Conservation (phyloP, 2,113 vertebrate genomes). For the Charina bottae region DNA sequence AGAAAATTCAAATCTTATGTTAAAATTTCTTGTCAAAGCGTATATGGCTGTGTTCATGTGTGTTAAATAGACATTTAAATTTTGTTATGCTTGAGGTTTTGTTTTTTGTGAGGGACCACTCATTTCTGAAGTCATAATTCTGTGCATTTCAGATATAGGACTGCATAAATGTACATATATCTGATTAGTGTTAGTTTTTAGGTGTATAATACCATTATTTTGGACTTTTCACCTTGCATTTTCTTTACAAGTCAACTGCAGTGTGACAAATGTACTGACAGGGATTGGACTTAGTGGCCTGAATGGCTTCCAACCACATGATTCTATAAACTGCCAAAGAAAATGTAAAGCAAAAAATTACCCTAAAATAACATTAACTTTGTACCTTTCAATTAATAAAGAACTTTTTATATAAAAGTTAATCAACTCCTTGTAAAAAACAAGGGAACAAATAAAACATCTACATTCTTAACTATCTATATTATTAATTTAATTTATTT, state of each 20-base stretch:
- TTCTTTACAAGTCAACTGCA: not conserved
- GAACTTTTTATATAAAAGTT: not conserved
- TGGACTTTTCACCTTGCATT: not conserved
- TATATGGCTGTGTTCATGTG: not conserved
- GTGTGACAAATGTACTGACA: not conserved
- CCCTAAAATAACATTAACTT: not conserved
- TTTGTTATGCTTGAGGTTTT: not conserved
- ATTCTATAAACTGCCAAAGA: not conserved
- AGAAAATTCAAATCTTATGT: not conserved
- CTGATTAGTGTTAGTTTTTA: not conserved
- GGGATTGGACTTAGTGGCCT: not conserved
- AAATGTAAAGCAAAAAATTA: not conserved
- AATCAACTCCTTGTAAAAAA: not conserved
- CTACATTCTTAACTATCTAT: not conserved
- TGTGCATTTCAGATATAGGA: not conserved
- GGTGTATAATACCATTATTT: not conserved
- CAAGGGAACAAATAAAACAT: not conserved
- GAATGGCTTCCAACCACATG: not conserved
- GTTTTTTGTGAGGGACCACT: not conserved
- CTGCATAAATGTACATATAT: not conserved
- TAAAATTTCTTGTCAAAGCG: not conserved
- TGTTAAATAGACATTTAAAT: not conserved
- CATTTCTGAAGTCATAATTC: not conserved
- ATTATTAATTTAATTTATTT: not conserved
- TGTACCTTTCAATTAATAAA: not conserved